These are phyloP conservation scores for Tyto alba DNA, from an alignment of 2,113 vertebrate genomes.

Conservation along the genomic window DNA sequence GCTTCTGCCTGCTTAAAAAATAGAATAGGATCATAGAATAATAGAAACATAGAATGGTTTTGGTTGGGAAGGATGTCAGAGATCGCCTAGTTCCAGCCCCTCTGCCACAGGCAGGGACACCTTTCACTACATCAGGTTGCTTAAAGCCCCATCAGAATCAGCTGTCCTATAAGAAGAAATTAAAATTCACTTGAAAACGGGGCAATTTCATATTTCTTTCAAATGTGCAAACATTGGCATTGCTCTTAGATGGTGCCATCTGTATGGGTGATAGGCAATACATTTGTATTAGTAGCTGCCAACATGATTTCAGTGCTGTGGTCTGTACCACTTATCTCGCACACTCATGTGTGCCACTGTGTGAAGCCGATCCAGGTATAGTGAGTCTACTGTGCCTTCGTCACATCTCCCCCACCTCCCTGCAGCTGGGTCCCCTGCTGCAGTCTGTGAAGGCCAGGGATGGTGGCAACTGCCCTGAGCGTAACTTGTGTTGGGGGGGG, in stretches of 20 bases:
- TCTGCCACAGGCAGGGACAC: no score
- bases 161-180: not conserved
- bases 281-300: not conserved
- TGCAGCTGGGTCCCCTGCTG: rapidly evolving
- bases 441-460: not conserved
- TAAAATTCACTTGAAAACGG: not conserved
- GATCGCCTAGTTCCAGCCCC: no score
- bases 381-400: not conserved
- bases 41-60: no score
- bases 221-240: not conserved
- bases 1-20: not conserved
- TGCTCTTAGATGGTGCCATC: not conserved
- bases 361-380: not conserved
- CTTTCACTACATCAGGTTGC: no score
- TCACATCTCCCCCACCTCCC: not conserved
- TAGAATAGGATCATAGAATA: not conserved
- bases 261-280: not conserved
- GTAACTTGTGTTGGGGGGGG: rapidly evolving
- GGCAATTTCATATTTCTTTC: not conserved
- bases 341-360: not conserved
- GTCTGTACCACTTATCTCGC: not conserved
- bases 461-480: not conserved
- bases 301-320: not conserved
- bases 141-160: not conserved
- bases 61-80: no score